Base-by-base conservation (phyloP, 1,140 invertebrate genomes). In the Drosophila micromelanica region DNA sequence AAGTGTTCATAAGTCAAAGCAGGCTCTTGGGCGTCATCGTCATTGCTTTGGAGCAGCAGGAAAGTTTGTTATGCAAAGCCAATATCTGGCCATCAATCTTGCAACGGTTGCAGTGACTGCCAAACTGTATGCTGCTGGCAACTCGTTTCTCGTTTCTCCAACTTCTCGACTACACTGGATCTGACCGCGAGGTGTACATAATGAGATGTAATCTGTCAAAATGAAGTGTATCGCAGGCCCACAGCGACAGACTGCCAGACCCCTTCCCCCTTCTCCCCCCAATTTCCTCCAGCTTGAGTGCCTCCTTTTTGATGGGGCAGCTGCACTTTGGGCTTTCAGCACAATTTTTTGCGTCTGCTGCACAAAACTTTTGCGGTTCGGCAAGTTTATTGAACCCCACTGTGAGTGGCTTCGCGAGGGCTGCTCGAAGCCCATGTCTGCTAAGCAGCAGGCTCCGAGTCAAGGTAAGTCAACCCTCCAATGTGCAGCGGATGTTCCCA, bases 141-240 rank as follows among this genome's bases (percentile, higher is more conserved):
- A 84, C 84, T 61, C 54, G 84, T 87, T 87, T 71, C n/a, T n/a
- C n/a, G n/a, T n/a, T n/a, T n/a, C n/a, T n/a, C 32, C 32, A 1
- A 7, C 32, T 11, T 2, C 30, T 11, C 8, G 12, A 20, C 2
- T 32, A 13, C 30, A 35, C 48, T 51, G 49, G 30, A 35, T 75
- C 45, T 65, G 73, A 61, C 79, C 76, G 63, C 84, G 70, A 89
- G 84, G 85, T 89, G 84, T 80, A 89, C 76, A 80, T 89, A 89
- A 89, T 89, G 84, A 89, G 84, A 89, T 89, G 84, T 89, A 89
- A 89, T 89, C 84, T 89, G 84, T 89, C 84, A 89, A 89, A 89
- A 89, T 89, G 76, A 89, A 89, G 84, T 89, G 79, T 78, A 89
- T 89, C 84, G 76, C 74, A 45, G 70, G 57, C 73, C 82, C 68